Conservation (phyloP, 2,113 vertebrate genomes). For the Psilopogon haemacephalus region DNA sequence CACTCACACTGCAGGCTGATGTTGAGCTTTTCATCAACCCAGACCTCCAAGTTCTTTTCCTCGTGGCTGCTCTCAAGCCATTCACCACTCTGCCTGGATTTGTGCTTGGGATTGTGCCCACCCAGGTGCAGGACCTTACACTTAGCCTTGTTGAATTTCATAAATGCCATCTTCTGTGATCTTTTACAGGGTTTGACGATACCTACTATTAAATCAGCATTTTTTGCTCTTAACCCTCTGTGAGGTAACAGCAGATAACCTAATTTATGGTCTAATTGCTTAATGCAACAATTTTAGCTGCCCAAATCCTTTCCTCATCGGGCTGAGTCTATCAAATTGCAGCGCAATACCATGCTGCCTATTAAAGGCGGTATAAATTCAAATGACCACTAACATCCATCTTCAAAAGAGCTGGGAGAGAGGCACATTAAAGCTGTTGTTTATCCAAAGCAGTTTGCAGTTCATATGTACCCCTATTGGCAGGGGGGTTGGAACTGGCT, state of each 20-base stretch:
- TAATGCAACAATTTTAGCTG: not conserved
- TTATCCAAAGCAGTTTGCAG: not conserved
- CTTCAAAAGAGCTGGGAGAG: not conserved
- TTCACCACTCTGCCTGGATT: too few species aligned
- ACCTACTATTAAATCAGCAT: not conserved
- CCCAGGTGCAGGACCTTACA: too few species aligned
- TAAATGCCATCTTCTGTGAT: not conserved
- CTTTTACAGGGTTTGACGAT: not conserved
- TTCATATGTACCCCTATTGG: accelerated
- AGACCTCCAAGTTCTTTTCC: too few species aligned
- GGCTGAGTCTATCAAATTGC: not conserved
- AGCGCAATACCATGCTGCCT: not conserved
- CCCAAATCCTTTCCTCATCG: not conserved
- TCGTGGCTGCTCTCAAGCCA: too few species aligned
- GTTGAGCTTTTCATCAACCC: too few species aligned
- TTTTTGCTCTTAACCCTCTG: conserved; percentile 20
- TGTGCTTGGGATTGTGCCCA: too few species aligned
- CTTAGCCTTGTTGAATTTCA: too few species aligned
- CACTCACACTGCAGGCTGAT: too few species aligned
- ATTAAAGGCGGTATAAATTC: not conserved
- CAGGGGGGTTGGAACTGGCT: too few species aligned
- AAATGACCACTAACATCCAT: not conserved
- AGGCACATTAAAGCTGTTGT: not conserved
- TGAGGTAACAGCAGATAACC: conserved; percentile 1
- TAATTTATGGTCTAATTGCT: conserved; percentile 20